Base-by-base conservation (phyloP, 2,797 vertebrate species). In the Simalia tracyae region DNA sequence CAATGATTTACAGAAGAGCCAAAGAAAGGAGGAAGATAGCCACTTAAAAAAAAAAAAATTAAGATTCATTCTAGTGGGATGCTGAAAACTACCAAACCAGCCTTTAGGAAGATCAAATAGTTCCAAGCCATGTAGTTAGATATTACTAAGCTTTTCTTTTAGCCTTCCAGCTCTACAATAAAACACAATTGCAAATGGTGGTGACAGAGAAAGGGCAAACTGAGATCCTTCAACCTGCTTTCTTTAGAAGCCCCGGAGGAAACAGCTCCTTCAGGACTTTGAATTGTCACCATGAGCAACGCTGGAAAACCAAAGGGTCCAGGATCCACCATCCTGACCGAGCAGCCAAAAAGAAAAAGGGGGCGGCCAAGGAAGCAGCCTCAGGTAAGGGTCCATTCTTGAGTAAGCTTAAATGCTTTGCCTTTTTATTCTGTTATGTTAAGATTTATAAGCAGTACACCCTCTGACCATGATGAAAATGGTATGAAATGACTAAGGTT, bases 301-400 rank as follows among this genome's bases (percentile, higher is more conserved):
- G 22, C 8, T 24, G 66, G 95, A 56, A 93, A 87, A 8, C 84
- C 76, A 14, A 19, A 59, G 26, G 95, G 84, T 31, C 66, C 93
- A 0, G 2, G 24, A 11, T 59, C 92, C 60, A 2, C 95, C 64
- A 0, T n/a, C 1, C 28, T 50, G 22, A 57, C 90, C 0, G 92
- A 95, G 31, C 88, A 89, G 15, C 56, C 94, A 85, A 97, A 96
- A 93, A 96, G 86, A 91, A 97, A 97, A 90, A 95, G 96, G 2
- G 97, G 97, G 54, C 94, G 97, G 64, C 97, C 97, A 76, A 96
- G 93, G 94, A 97, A 97, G 64, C 95, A 95, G 86, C 92, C 91
- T 3, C 95, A 96, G 96, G 97, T 97, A 91, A 96, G 93, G 46
- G 7, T 24, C 42, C 12, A 17, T 15, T 9, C 81, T 84, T 46